These are phyloP conservation scores for Pseudorasbora parva DNA, from an alignment of 2,113 vertebrate genomes.

Conservation along the genomic window DNA sequence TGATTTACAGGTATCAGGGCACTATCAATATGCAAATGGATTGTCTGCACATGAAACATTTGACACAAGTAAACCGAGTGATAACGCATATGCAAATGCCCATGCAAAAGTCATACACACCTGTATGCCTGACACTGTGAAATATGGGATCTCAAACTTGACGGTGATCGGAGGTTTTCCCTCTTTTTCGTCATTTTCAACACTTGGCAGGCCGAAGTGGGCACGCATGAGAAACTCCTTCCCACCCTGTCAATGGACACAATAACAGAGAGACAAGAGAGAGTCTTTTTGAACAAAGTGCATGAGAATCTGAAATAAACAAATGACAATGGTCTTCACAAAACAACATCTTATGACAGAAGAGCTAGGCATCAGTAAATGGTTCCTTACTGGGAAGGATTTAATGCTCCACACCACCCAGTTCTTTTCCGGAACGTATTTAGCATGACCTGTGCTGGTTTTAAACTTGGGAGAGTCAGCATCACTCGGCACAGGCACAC, in stretches of 20 bases:
- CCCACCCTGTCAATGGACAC: conserved; percentile 78
- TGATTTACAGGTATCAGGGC: no score
- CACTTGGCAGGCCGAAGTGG: conserved; percentile 92
- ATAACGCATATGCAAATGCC: neutral
- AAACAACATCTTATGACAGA: neutral
- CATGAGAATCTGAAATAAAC: neutral
- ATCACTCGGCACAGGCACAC: conserved; percentile 91
- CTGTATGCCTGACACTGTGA: conserved; percentile 95
- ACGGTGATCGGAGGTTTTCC: conserved; percentile 90
- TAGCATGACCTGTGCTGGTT: conserved; percentile 87
- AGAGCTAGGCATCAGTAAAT: neutral
- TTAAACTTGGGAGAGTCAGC: conserved; percentile 94
- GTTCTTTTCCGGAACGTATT: conserved; percentile 90
- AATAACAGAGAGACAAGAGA: neutral
- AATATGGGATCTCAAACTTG: conserved; percentile 95
- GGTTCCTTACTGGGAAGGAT: conserved; percentile 87
- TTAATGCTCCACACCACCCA: conserved; percentile 93
- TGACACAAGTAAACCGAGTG: neutral
- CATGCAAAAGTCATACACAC: conserved; percentile 65
- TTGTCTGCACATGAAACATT: neutral
- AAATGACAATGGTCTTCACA: neutral
- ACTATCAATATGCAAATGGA: no score
- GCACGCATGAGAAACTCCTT: conserved; percentile 94
- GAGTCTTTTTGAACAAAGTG: neutral
- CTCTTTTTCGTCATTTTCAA: conserved; percentile 87